Evolutionary conservation across 37 sponge, comb jelly and placozoan species (phyloP), one percentile per base, ranked within the genome.

Genomic region (Cliona cf. orientalis): DNA sequence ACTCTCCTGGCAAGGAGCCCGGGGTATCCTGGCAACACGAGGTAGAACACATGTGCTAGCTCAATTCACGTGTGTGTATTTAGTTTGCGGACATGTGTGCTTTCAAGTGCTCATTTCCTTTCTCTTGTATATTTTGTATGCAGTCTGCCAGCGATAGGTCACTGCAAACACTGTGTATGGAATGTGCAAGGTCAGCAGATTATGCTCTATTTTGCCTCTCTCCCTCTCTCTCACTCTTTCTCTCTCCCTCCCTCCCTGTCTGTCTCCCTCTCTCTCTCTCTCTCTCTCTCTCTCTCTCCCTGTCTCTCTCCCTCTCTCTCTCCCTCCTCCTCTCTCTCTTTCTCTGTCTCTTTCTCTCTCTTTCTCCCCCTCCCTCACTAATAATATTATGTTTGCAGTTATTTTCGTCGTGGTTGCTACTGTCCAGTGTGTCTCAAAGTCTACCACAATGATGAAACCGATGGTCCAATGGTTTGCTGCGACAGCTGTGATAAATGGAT

Each of bases 401-500:
- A 58, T 23, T 92, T 78, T 56, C 75, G 78, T 21, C 69, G 57
- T 26, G 92, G 92, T 17, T 79, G 72, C 59, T 92, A 84, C 81
- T 92, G 92, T 74, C 92, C 92, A 5, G 75, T 87, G 14, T 92
- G 92, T 56, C 72, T 87, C 53, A 83, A 66, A 33, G 84, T 83
- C 45, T 92, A 83, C 44, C 80, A 87, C 62, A 71, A 87, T 46
- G 87, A 87, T 38, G 81, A 87, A 22, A 58, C 78, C 1, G 84
- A 87, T 40, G 71, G 80, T 33, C 86, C 86, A 7, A 91, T 91
- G 91, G 91, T 83, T 0, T 87, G 87, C 79, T 92, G 92, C 60
- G 85, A 87, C 71, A 23, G 28, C 37, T 92, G 92, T 78, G 87
- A 87, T 58, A 32, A 87, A 7, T 87, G 92, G 92, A 83, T 92